These are phyloP conservation scores for Phenacoccus solenopsis DNA, from an alignment of 1,140 invertebrate genomes.

Conservation along the genomic window DNA sequence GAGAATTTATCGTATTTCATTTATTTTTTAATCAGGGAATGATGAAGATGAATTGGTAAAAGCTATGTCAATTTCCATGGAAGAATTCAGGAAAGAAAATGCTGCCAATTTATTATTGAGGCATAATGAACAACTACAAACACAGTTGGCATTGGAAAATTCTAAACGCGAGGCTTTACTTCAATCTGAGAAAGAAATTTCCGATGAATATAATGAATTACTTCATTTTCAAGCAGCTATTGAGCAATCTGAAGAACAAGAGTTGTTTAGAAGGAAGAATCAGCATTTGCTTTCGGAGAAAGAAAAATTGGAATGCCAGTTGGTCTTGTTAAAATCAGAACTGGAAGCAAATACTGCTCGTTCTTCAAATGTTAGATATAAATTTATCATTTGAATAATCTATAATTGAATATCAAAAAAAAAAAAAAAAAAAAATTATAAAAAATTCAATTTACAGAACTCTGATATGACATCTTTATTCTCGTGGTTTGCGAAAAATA, in stretches of 20 bases:
- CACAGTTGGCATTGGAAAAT: background rate
- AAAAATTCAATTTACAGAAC: background rate
- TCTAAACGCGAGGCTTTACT: background rate
- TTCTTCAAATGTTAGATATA: too few species aligned
- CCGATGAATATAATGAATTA: background rate
- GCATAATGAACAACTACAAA: background rate
- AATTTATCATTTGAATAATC: too few species aligned
- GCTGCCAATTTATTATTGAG: background rate
- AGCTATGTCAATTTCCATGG: background rate
- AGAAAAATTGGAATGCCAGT: background rate
- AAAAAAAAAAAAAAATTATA: too few species aligned
- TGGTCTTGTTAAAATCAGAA: background rate
- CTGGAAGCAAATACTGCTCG: too few species aligned
- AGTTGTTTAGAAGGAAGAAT: background rate
- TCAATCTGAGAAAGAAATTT: background rate
- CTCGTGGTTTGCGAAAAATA: background rate
- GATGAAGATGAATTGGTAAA: background rate
- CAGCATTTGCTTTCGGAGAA: background rate
- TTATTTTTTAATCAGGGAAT: background rate
- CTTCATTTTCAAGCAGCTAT: background rate
- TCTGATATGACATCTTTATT: background rate
- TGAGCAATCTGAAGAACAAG: too few species aligned
- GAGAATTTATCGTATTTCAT: too few species aligned
- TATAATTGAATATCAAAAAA: too few species aligned
- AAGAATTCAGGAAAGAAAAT: background rate